These are phyloP conservation scores for Tigriopus californicus DNA, from an alignment of 2,888 invertebrate species.

Conservation along the genomic window DNA sequence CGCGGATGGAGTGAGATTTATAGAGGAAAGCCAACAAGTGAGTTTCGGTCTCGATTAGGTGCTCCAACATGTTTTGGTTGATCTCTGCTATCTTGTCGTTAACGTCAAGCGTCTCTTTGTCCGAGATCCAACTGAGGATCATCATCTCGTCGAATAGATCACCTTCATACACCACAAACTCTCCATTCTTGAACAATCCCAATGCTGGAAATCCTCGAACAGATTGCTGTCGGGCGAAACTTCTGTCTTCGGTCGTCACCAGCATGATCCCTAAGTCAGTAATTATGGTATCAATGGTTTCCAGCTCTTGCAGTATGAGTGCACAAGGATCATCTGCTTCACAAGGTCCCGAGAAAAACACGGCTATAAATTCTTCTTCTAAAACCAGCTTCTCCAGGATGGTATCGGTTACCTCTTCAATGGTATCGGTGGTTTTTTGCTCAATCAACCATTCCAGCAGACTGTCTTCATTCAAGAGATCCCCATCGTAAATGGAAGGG, in stretches of 20 bases:
- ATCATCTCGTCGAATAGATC: slow-evolving; percentile 78
- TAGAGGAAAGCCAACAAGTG: not conserved
- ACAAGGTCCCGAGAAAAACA: slow-evolving; percentile 31
- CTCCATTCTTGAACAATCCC: slow-evolving; percentile 51
- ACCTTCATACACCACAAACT: slow-evolving; percentile 32
- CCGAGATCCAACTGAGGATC: slow-evolving; percentile 73
- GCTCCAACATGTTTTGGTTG: not conserved
- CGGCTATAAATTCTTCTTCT: slow-evolving; percentile 26
- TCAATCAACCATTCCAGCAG: slow-evolving; percentile 73
- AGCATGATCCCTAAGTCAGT: slow-evolving; percentile 84
- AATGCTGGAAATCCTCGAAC: slow-evolving; percentile 66
- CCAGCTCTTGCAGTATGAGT: slow-evolving; percentile 63
- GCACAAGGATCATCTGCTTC: slow-evolving; percentile 60
- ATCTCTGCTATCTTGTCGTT: slow-evolving; percentile 25
- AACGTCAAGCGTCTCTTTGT: slow-evolving; percentile 51
- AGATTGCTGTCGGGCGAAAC: slow-evolving; percentile 56
- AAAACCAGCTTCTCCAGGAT: slow-evolving; percentile 27
- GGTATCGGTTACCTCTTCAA: slow-evolving; percentile 77
- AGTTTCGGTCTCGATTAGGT: not conserved
- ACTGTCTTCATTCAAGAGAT: slow-evolving; percentile 73
- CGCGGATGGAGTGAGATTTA: not conserved
- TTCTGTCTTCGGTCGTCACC: slow-evolving; percentile 70
- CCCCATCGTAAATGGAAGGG: slow-evolving; percentile 45
- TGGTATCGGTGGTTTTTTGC: slow-evolving; percentile 50
- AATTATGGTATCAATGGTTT: slow-evolving; percentile 78